These are phyloP conservation scores for Holcopasites calliopsidis DNA, from an alignment of 1,140 invertebrate genomes.

Conservation along the genomic window DNA sequence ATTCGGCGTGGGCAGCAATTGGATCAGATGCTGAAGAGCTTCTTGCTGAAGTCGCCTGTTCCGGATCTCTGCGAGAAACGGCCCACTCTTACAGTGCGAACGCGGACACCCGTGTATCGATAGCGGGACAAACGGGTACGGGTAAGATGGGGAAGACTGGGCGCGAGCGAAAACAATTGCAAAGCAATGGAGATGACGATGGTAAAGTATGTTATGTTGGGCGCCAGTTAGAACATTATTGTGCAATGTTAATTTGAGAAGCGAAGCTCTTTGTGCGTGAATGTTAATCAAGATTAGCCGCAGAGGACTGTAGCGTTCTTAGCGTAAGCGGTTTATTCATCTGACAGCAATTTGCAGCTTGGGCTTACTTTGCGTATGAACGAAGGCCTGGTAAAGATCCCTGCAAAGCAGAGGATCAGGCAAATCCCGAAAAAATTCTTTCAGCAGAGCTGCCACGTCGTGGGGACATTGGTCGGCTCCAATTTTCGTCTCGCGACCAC, in stretches of 20 bases:
- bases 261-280: neutral
- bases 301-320: neutral
- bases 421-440: conserved; percentile 95
- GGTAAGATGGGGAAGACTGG: too few species aligned
- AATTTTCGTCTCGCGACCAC: conserved; percentile 87
- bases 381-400: conserved; percentile 92
- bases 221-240: too few species aligned
- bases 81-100: neutral
- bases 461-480: conserved; percentile 92
- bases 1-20: conserved; percentile 91
- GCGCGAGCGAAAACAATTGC: too few species aligned
- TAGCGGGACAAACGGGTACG: too few species aligned
- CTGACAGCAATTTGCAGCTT: neutral
- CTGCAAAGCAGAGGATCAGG: conserved; percentile 95
- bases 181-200: too few species aligned
- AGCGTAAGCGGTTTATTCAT: neutral
- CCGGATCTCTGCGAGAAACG: conserved; percentile 84
- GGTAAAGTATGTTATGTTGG: too few species aligned
- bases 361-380: conserved; percentile 93
- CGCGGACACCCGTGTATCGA: too few species aligned
- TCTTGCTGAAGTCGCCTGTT: conserved; percentile 90
- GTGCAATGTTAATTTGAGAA: too few species aligned
- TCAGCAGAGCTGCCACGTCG: conserved; percentile 94
- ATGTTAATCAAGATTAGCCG: neutral
- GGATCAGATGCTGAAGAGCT: conserved; percentile 90